These are phyloP conservation scores for Catocala sponsa DNA, from an alignment of 2,888 invertebrate genomes.

Conservation along the genomic window DNA sequence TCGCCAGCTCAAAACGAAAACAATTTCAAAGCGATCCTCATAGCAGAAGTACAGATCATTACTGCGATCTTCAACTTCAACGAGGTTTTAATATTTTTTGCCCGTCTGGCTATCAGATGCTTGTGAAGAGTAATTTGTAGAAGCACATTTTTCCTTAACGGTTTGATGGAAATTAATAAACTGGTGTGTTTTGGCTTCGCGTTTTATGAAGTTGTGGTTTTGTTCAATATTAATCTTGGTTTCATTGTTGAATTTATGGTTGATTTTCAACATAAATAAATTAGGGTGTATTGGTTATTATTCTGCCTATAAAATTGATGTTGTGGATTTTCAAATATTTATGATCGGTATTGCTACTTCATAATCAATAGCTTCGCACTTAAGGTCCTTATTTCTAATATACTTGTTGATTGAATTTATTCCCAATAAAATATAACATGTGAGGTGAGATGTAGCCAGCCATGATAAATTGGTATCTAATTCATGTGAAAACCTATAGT, in stretches of 20 bases:
- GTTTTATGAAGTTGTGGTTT: slow-evolving; percentile 8
- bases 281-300: too few species aligned
- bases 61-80: slow-evolving; percentile 70
- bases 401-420: too few species aligned
- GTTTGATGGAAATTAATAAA: slow-evolving; percentile 64
- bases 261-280: neutral
- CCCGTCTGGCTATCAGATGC: slow-evolving; percentile 61
- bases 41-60: slow-evolving; percentile 68
- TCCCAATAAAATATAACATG: too few species aligned
- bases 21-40: slow-evolving; percentile 71
- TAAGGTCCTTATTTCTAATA: too few species aligned
- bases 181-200: slow-evolving; percentile 31
- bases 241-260: neutral
- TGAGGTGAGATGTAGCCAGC: too few species aligned
- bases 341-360: too few species aligned
- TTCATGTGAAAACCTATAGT: too few species aligned
- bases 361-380: too few species aligned
- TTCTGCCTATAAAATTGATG: too few species aligned
- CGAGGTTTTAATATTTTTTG: slow-evolving; percentile 65
- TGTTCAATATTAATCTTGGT: neutral
- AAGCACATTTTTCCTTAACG: slow-evolving; percentile 61
- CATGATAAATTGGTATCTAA: too few species aligned
- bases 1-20: slow-evolving; percentile 71
- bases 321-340: too few species aligned
- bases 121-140: slow-evolving; percentile 62